Evolutionary conservation across 2,113 vertebrate species (phyloP), one percentile per base, ranked within the genome.

Genomic region (Stigmatopora argus): DNA sequence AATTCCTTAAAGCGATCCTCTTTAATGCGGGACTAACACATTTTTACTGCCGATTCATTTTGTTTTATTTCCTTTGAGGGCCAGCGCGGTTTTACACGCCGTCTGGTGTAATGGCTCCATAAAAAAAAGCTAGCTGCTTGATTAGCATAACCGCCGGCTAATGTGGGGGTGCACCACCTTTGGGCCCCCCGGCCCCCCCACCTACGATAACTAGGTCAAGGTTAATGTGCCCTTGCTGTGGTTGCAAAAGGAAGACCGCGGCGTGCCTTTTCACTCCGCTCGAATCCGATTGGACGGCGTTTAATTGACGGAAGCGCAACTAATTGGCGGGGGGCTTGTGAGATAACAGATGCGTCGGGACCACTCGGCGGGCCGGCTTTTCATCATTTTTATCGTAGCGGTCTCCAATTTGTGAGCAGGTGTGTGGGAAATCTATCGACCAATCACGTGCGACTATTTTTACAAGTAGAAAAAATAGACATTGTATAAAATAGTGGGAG

Each of bases 171-270:
- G 56, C 31, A 56, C 19, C 74, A 71, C 74, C 56, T 47, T 15
- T n/a, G n/a, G n/a, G n/a, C 45, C 12, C 15, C 45, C 1, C 1
- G 13, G 45, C 45, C 13, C 45, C 63, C 69, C 59, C 55, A 70
- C 26, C 53, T 46, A 57, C 55, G 41, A 51, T 69, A 88, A 83
- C 71, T 86, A 69, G 87, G 83, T 88, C 87, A 86, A 83, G 82
- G 83, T 78, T 61, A 72, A 72, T 57, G 21, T 62, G 77, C 65
- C 80, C 81, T 87, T 84, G 78, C 26, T 77, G 23, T 26, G 70
- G 67, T 71, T 80, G 55, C 78, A 72, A 77, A 77, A 76, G 57
- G 81, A 78, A 74, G 78, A 79, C 79, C 68, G 79, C 21, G 10
- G 73, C 73, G 18, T 73, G 81, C 77, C 71, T 55, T 73, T 52